Evolutionary conservation across 2,888 invertebrate species (phyloP).

Genomic region (Cantharis rustica): DNA sequence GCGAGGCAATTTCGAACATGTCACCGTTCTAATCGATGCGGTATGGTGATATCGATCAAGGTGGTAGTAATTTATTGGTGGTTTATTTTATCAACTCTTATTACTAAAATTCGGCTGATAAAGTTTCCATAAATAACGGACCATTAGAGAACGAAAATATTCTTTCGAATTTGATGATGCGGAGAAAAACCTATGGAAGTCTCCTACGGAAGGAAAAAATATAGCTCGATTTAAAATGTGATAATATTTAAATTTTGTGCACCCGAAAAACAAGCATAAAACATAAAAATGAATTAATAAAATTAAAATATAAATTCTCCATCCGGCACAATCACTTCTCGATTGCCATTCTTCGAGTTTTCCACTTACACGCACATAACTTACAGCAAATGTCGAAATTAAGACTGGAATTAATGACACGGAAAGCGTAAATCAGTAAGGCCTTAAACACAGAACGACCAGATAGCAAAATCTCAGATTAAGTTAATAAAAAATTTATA

Average conservation of each 20-base stretch:
- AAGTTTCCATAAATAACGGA: no score
- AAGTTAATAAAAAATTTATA: not conserved
- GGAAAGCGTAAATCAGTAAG: conserved; percentile 13
- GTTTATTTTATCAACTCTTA: not conserved
- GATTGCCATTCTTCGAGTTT: conserved; percentile 1
- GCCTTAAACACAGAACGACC: conserved; percentile 10
- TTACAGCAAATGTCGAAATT: conserved; percentile 13
- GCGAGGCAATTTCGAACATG: not conserved
- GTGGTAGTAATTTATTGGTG: not conserved
- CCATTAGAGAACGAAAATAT: no score
- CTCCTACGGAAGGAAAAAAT: no score
- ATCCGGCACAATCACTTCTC: not conserved
- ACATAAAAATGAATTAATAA: not conserved
- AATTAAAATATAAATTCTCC: conserved; percentile 9
- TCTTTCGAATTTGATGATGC: no score
- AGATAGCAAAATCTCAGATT: not conserved
- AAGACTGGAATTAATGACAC: conserved; percentile 15
- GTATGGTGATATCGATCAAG: not conserved
- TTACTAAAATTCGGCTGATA: not conserved
- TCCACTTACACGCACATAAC: conserved; percentile 8
- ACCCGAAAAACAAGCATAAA: no score
- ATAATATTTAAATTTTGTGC: not conserved
- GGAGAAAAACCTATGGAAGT: no score
- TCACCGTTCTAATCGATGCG: not conserved
- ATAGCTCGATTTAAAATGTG: no score